Evolutionary conservation across 2,888 invertebrate genomes (phyloP).

Genomic region (Apamea crenata): DNA sequence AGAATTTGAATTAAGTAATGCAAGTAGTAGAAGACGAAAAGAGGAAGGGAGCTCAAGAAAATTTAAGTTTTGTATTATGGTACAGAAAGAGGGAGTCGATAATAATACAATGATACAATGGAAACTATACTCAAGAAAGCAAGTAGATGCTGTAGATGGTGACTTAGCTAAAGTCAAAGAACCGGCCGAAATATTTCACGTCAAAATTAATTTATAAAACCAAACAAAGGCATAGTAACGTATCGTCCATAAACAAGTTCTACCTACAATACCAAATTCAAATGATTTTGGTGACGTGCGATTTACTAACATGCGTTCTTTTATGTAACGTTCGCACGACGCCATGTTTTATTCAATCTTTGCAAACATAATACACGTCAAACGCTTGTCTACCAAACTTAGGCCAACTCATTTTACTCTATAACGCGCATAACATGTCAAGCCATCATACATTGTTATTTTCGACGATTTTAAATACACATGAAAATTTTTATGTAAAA

Average conservation of each 20-base stretch:
- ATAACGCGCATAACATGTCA: slow-evolving; percentile 22
- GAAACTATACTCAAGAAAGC: not conserved
- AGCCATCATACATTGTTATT: slow-evolving; percentile 10
- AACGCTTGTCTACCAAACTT: slow-evolving; percentile 33
- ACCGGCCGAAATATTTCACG: not conserved
- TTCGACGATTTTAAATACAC: slow-evolving; percentile 9
- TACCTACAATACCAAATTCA: slow-evolving; percentile 40
- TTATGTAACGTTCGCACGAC: slow-evolving; percentile 47
- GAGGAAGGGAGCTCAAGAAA: not conserved
- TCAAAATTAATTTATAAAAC: not conserved
- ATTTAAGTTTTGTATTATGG: no score
- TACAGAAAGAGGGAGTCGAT: not conserved
- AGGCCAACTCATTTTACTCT: slow-evolving; percentile 35
- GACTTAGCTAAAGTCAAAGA: not conserved
- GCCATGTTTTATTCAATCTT: slow-evolving; percentile 53
- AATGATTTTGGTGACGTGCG: slow-evolving; percentile 53
- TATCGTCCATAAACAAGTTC: slow-evolving; percentile 5
- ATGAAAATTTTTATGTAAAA: slow-evolving; percentile 35
- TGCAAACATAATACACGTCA: slow-evolving; percentile 41
- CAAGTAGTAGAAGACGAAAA: not conserved
- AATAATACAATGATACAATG: not conserved
- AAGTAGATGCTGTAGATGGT: not conserved
- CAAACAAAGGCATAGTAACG: slow-evolving; percentile 1
- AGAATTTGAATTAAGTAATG: not conserved
- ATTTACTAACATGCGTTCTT: slow-evolving; percentile 41